Evolutionary conservation across 2,888 invertebrate species (phyloP).

Genomic region (Oasisia sp.): DNA sequence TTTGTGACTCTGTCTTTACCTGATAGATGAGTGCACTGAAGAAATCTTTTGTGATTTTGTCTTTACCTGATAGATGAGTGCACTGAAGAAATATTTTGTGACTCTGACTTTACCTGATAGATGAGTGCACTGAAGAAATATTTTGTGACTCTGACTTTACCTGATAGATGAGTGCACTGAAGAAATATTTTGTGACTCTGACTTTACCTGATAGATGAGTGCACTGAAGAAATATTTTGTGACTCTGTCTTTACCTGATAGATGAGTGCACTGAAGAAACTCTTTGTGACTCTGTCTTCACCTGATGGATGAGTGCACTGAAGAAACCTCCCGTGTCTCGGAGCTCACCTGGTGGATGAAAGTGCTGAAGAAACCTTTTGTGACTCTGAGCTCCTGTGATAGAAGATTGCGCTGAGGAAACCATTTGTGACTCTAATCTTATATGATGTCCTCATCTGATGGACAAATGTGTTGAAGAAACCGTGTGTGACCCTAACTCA

Average conservation of each 20-base stretch:
- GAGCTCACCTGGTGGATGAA: too few relatives aligned
- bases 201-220: constrained; percentile 71
- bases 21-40: constrained; percentile 60
- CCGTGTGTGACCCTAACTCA: constrained; percentile 79
- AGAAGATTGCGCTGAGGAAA: constrained; percentile 78
- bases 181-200: constrained; percentile 74
- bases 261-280: too few relatives aligned
- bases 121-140: constrained; percentile 93
- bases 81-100: constrained; percentile 92
- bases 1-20: too few relatives aligned
- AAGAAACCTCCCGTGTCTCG: constrained; percentile 90
- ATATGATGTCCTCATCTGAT: constrained; percentile 74
- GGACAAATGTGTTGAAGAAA: constrained; percentile 88
- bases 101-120: constrained; percentile 78
- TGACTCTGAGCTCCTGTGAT: constrained; percentile 51
- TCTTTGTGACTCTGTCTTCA: constrained; percentile 54
- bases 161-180: too few relatives aligned
- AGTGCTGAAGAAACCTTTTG: too few relatives aligned
- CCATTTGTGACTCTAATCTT: too few relatives aligned
- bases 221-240: constrained; percentile 95
- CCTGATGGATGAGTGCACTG: constrained; percentile 87
- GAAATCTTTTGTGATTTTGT: background rate
- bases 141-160: constrained; percentile 73
- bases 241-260: constrained; percentile 56
- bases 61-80: constrained; percentile 83